Evolutionary conservation across 2,113 vertebrate species (phyloP).

Genomic region (Cervus canadensis): DNA sequence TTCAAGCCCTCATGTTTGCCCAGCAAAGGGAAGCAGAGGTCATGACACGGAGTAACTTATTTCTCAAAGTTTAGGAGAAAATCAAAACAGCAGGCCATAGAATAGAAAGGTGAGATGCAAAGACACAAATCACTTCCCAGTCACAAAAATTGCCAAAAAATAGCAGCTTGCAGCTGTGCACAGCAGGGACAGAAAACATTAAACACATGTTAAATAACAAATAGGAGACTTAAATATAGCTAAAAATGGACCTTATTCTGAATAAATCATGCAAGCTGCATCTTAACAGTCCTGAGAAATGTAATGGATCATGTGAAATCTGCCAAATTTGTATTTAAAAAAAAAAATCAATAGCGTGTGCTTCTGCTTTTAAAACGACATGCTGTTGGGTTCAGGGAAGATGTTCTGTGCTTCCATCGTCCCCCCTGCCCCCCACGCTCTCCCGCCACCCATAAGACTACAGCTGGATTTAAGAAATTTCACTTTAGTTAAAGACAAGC

Average conservation of each 20-base stretch:
- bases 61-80: constrained; percentile 85
- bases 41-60: constrained; percentile 82
- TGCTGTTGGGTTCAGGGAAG: constrained; percentile 64
- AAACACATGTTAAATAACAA: constrained; percentile 88
- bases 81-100: constrained; percentile 82
- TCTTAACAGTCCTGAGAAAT: constrained; percentile 80
- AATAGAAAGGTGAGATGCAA: constrained; percentile 82
- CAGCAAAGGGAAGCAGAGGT: constrained; percentile 90
- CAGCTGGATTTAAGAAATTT: constrained; percentile 79
- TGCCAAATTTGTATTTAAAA: constrained; percentile 81
- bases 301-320: constrained; percentile 81
- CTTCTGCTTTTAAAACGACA: constrained; percentile 67
- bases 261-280: constrained; percentile 85
- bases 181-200: constrained; percentile 85
- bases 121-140: constrained; percentile 85
- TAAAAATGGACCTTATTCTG: constrained; percentile 85
- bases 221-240: constrained; percentile 84
- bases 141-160: constrained; percentile 85
- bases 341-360: constrained; percentile 75
- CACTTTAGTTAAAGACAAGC: constrained; percentile 76
- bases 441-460: constrained; percentile 30
- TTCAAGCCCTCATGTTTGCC: constrained; percentile 70
- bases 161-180: constrained; percentile 86
- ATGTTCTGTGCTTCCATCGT: constrained; percentile 66
- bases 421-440: background rate